Evolutionary conservation across 1,140 invertebrate genomes (phyloP), one percentile per base, ranked within the genome.

Genomic region (Danaus melanippus): DNA sequence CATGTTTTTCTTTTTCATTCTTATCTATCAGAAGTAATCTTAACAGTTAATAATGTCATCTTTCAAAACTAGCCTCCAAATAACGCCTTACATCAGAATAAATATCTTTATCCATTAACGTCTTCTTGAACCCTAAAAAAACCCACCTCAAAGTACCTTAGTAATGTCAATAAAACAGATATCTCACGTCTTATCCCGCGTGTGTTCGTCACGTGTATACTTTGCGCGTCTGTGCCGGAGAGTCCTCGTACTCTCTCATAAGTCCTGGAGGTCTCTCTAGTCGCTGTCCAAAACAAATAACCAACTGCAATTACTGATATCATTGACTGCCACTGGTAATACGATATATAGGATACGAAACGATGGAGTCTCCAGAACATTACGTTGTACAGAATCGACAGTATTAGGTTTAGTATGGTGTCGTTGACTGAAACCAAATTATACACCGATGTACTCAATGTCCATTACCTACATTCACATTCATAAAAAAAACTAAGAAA

Each of bases 261-360:
- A 53, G 57, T 46, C 49, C 17, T 42, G 12, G 46, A 41, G 12
- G 44, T 32, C 21, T 48, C 49, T 65, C 62, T 76, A 49, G 58
- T 55, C 46, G 74, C 76, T 77, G 74, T 77, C 76, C 78, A 79
- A 77, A 79, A 81, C 60, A 81, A 78, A 81, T 76, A 60, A 74
- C 59, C 68, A 66, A 75, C 66, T 69, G 71, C 69, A 60, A 77
- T 69, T 67, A 78, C 46, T 61, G 66, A 64, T 57, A 69, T 56
- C 44, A 74, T 43, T 50, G 68, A 52, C 57, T 66, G 57, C 66
- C 69, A 71, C 48, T 64, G 64, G 42, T 50, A 55, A 32, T 60
- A 48, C 11, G 59, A 68, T 42, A 74, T 11, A 52, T 52, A 62
- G 8, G 63, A 52, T 8, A 64, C 60, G 17, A 74, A 40, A 51